Evolutionary conservation across 2,113 vertebrate species (phyloP).

Genomic region (Ciconia boyciana): DNA sequence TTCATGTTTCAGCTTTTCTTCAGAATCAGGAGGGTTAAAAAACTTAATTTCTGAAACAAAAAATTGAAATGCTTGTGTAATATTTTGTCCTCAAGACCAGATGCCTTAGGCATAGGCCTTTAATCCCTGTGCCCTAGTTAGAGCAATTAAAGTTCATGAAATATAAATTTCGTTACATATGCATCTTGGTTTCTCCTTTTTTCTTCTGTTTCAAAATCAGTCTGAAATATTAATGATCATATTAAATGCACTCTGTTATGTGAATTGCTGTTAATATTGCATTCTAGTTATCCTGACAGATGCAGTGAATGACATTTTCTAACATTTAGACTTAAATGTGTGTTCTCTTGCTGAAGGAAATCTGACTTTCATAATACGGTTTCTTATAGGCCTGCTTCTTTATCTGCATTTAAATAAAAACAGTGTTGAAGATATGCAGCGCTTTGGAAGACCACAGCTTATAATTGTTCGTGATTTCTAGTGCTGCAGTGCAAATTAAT

Average conservation of each 20-base stretch:
- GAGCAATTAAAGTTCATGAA: constrained; percentile 56
- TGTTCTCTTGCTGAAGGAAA: neutral
- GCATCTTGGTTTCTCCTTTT: constrained; percentile 15
- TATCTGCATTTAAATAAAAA: neutral
- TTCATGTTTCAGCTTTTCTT: neutral
- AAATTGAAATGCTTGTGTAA: neutral
- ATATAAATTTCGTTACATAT: constrained; percentile 34
- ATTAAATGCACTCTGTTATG: neutral
- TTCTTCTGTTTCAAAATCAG: constrained; percentile 11
- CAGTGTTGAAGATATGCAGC: neutral
- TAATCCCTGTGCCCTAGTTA: constrained; percentile 46
- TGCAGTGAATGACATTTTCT: neutral
- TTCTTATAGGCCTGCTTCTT: neutral
- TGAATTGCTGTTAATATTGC: neutral
- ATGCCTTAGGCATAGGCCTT: neutral
- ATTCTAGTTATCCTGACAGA: neutral
- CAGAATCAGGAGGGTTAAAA: neutral
- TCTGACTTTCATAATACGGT: neutral
- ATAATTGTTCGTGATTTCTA: constrained; percentile 10
- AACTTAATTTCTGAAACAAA: neutral
- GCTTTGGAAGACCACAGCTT: neutral
- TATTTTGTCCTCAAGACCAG: constrained; percentile 5
- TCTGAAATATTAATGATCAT: constrained; percentile 40
- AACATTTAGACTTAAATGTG: neutral
- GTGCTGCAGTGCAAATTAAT: constrained; percentile 43